Conservation (phyloP, 92 coral and sea anemone genomes). For the Porites divaricata region DNA sequence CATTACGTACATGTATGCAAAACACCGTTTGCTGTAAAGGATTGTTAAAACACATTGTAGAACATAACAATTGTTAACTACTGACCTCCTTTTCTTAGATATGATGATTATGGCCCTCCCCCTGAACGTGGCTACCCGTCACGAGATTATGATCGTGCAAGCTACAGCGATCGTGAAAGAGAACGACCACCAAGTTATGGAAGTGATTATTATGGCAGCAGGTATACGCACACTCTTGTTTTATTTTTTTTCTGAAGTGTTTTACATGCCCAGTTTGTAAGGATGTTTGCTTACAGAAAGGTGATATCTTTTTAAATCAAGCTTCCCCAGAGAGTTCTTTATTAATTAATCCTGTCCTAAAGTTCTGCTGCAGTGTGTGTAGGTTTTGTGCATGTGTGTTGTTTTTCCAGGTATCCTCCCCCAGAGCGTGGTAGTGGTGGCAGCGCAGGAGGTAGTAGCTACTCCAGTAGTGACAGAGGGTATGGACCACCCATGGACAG, state of each 20-base stretch:
- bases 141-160: conserved; percentile 71
- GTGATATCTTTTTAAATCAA: too few relatives aligned
- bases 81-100: conserved; percentile 5
- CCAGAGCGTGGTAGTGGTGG: conserved; percentile 61
- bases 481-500: conserved; percentile 83
- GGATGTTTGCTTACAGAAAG: too few relatives aligned
- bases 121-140: conserved; percentile 78
- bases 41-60: too few relatives aligned
- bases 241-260: too few relatives aligned
- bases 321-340: too few relatives aligned
- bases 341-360: too few relatives aligned
- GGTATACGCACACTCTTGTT: conserved; percentile 2
- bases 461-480: conserved; percentile 78
- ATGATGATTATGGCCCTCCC: conserved; percentile 83
- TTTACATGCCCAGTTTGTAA: too few relatives aligned
- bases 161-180: conserved; percentile 70
- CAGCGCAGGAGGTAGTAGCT: conserved; percentile 34
- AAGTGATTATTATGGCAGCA: conserved; percentile 58
- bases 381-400: not conserved
- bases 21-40: too few relatives aligned
- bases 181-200: conserved; percentile 75
- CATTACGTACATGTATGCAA: too few relatives aligned
- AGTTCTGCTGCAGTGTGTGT: too few relatives aligned
- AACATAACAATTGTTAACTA: too few relatives aligned
- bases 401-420: conserved; percentile 76